Percentiles rank a stretch among this genome's conserved stretches.
phyloP scores from a whole-genome alignment of 2,888 invertebrate genomes.

The Athalia rosae region DNA sequence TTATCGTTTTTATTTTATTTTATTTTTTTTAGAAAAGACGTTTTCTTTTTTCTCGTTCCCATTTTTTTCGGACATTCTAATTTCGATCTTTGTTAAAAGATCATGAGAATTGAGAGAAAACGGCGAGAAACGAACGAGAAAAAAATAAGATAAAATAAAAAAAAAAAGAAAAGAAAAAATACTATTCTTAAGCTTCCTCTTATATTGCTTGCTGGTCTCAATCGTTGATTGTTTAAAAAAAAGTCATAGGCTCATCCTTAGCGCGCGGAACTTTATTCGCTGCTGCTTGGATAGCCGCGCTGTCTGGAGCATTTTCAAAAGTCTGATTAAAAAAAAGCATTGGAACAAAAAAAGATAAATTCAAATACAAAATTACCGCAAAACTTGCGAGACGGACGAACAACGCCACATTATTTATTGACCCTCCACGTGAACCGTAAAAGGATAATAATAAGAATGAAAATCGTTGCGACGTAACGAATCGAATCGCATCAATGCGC shows the following conservation, averaged over 20 bases:
- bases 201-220: conserved; percentile 70
- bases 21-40: no score
- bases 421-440: no score
- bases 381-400: no score
- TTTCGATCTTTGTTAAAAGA: conserved; percentile 31
- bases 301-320: conserved; percentile 45
- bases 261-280: conserved; percentile 68
- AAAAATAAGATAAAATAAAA: neutral
- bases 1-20: conserved; percentile 72
- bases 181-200: conserved; percentile 54
- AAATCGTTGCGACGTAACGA: conserved; percentile 29
- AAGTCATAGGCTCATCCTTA: conserved; percentile 51
- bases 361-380: no score
- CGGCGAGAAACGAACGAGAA: conserved; percentile 46
- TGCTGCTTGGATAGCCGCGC: conserved; percentile 57
- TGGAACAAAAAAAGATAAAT: neutral
- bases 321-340: neutral
- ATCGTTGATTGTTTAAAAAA: conserved; percentile 53
- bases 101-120: neutral
- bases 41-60: conserved; percentile 74
- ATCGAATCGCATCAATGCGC: conserved; percentile 11
- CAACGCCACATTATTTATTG: no score
- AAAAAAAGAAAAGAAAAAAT: conserved; percentile 55
- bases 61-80: conserved; percentile 60
- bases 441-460: no score